Conservation (phyloP, 2,113 vertebrate species). For the Otis tarda region DNA sequence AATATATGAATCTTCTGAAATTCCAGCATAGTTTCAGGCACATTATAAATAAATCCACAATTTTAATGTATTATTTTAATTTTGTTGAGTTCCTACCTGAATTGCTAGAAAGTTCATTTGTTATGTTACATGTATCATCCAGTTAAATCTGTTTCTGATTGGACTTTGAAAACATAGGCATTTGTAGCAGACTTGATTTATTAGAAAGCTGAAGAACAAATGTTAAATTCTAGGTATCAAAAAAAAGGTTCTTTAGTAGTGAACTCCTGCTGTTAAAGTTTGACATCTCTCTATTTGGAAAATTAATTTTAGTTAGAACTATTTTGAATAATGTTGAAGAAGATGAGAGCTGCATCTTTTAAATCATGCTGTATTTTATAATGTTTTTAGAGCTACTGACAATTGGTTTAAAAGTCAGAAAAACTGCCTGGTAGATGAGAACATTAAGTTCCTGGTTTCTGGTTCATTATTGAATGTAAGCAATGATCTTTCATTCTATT, state of each 20-base stretch:
- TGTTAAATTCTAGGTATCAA: neutral
- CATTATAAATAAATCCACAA: neutral
- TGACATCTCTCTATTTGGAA: neutral
- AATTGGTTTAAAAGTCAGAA: slow-evolving; percentile 10
- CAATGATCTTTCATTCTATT: neutral
- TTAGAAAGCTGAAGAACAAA: neutral
- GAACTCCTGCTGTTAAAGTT: neutral
- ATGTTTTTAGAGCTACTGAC: neutral
- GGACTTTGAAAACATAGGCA: neutral
- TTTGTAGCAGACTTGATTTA: neutral
- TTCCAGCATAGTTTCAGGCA: neutral
- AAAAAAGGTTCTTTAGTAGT: neutral
- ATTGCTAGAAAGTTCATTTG: neutral
- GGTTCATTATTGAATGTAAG: neutral
- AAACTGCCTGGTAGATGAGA: neutral
- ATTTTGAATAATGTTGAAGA: neutral
- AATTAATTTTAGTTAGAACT: neutral
- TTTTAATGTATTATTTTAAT: neutral
- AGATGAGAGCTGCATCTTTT: neutral
- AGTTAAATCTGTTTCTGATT: neutral
- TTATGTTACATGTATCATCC: neutral
- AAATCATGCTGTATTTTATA: neutral
- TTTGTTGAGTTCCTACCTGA: neutral
- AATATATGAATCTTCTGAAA: neutral
- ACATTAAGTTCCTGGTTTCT: slow-evolving; percentile 23